Conservation (phyloP, 2,113 vertebrate genomes). For the Epinephelus cyanopodus region DNA sequence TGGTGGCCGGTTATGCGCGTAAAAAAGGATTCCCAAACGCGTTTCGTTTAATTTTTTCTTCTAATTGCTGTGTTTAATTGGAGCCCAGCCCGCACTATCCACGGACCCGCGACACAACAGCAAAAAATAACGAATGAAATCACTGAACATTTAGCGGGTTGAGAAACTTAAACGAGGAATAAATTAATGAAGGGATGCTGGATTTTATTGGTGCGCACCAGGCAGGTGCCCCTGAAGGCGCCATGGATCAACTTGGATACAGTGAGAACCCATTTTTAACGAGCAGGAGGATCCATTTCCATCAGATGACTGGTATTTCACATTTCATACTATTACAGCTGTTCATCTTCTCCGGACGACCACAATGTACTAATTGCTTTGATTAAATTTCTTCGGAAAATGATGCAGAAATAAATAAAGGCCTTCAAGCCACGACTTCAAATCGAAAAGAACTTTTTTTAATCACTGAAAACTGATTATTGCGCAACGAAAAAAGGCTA, state of each 20-base stretch:
- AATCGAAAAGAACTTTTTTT: not conserved
- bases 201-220: slow-evolving; percentile 54
- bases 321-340: slow-evolving; percentile 11
- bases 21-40: slow-evolving; percentile 35
- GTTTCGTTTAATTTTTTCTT: slow-evolving; percentile 38
- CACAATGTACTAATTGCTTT: not conserved
- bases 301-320: slow-evolving; percentile 74
- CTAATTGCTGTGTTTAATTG: slow-evolving; percentile 10
- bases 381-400: accelerated
- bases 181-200: slow-evolving; percentile 33
- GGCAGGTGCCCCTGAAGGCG: slow-evolving; percentile 78
- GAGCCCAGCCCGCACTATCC: not conserved
- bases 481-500: not conserved
- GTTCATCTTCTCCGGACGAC: not conserved
- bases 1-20: slow-evolving; percentile 67
- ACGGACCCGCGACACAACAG: not conserved
- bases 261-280: slow-evolving; percentile 25
- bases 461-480: not conserved
- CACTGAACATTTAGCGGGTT: not conserved
- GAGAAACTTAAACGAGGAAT: slow-evolving; percentile 1
- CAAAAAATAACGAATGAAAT: not conserved
- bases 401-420: not conserved
- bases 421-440: not conserved
- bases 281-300: slow-evolving; percentile 59
- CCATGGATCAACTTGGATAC: slow-evolving; percentile 60